A percentile compares a stretch with the other conserved stretches of the same genome.
These are phyloP conservation scores for Acyrthosiphon pisum DNA, from an alignment of 1,140 invertebrate species.

Conservation along the genomic window DNA sequence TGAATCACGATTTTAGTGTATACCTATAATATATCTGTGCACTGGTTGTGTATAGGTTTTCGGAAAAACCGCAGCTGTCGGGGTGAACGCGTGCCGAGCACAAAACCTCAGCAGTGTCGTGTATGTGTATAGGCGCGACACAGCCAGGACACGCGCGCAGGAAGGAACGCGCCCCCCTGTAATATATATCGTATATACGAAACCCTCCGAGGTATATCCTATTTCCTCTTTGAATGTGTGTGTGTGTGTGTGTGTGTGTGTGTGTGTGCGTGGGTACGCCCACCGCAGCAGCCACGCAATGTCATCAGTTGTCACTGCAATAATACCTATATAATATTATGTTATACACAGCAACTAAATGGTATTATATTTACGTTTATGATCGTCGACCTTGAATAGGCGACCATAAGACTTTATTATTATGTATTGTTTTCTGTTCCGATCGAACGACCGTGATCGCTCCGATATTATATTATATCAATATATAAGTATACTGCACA, in stretches of 20 bases:
- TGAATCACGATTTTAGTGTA: not conserved
- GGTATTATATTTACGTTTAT: not conserved
- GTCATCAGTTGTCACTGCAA: not conserved
- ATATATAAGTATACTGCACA: not conserved
- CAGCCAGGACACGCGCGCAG: not conserved
- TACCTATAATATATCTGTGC: not conserved
- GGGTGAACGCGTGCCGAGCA: not conserved
- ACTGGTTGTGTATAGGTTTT: not conserved
- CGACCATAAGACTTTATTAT: not conserved
- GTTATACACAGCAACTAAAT: not conserved
- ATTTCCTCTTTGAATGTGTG: not conserved
- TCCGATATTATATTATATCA: not conserved
- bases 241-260: not conserved
- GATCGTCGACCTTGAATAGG: not conserved
- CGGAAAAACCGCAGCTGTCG: not conserved
- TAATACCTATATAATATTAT: not conserved
- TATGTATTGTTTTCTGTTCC: conserved; percentile 39
- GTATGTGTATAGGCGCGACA: not conserved
- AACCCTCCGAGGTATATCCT: not conserved
- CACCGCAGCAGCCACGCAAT: not conserved
- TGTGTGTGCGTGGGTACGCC: not conserved
- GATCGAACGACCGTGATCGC: conserved; percentile 40
- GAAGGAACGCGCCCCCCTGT: not conserved
- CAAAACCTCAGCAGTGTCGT: not conserved
- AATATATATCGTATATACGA: not conserved